These are phyloP conservation scores for Troides aeacus DNA, from an alignment of 2,888 invertebrate species.

Conservation along the genomic window DNA sequence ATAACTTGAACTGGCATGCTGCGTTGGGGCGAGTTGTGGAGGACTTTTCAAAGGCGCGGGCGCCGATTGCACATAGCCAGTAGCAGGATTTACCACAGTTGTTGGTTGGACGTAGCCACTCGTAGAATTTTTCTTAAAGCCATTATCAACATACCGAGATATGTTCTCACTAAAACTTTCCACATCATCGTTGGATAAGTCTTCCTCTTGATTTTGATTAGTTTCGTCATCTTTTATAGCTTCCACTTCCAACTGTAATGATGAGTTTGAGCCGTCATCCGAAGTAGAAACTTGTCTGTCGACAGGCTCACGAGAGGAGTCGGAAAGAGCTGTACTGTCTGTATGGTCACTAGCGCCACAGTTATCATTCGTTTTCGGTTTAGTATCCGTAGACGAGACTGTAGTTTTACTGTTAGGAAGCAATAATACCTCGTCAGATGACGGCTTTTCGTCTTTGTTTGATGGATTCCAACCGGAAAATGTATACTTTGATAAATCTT, in stretches of 20 bases:
- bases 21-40: conserved; percentile 40
- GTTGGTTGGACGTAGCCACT: conserved; percentile 58
- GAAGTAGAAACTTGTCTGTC: conserved; percentile 68
- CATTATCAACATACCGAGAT: conserved; percentile 58
- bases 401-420: conserved; percentile 62
- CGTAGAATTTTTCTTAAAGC: conserved; percentile 58
- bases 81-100: conserved; percentile 43
- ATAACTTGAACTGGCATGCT: conserved; percentile 66
- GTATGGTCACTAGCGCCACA: conserved; percentile 71
- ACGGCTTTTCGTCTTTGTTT: conserved; percentile 69
- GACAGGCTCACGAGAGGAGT: conserved; percentile 57
- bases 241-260: conserved; percentile 62
- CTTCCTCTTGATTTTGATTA: conserved; percentile 46
- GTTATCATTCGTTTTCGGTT: conserved; percentile 57
- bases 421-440: conserved; percentile 71
- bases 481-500: conserved; percentile 66
- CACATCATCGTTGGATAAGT: conserved; percentile 53
- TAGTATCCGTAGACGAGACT: conserved; percentile 56
- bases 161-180: conserved; percentile 57
- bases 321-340: conserved; percentile 72
- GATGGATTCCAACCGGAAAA: conserved; percentile 65
- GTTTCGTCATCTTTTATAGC: conserved; percentile 47
- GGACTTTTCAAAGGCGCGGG: conserved; percentile 45
- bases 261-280: conserved; percentile 68
- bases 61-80: conserved; percentile 58